phyloP scores from a whole-genome alignment of 2,888 invertebrate genomes.

The Aricia artaxerxes region DNA sequence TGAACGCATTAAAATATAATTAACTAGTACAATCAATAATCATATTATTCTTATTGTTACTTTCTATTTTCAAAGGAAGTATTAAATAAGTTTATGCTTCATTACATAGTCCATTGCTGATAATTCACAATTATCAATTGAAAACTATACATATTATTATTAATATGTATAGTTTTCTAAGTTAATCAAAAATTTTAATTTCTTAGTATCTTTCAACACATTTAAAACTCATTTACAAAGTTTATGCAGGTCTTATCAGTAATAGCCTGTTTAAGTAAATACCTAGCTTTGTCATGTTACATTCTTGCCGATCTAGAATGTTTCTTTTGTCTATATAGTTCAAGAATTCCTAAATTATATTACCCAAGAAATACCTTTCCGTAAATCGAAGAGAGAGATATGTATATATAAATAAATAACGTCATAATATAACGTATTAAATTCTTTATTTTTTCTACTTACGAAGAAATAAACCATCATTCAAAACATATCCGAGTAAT shows the following conservation, averaged over 20 bases:
- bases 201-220: background rate
- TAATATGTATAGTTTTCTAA: too few relatives aligned
- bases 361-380: too few relatives aligned
- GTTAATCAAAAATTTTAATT: too few relatives aligned
- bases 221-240: background rate
- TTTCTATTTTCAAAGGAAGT: background rate
- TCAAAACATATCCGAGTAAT: background rate
- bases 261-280: background rate
- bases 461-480: background rate
- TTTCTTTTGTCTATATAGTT: background rate
- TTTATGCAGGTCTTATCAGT: slow-evolving; percentile 11
- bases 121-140: background rate
- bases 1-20: background rate
- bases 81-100: background rate
- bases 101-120: background rate
- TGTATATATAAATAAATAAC: too few relatives aligned
- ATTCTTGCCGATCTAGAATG: background rate
- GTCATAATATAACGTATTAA: background rate
- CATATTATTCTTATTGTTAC: background rate
- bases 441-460: background rate
- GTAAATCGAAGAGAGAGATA: background rate
- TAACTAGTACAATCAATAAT: background rate
- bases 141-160: too few relatives aligned
- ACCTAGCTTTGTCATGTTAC: background rate
- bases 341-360: background rate